Conservation (phyloP, 2,888 invertebrate genomes). For the Drosophila ezoana region DNA sequence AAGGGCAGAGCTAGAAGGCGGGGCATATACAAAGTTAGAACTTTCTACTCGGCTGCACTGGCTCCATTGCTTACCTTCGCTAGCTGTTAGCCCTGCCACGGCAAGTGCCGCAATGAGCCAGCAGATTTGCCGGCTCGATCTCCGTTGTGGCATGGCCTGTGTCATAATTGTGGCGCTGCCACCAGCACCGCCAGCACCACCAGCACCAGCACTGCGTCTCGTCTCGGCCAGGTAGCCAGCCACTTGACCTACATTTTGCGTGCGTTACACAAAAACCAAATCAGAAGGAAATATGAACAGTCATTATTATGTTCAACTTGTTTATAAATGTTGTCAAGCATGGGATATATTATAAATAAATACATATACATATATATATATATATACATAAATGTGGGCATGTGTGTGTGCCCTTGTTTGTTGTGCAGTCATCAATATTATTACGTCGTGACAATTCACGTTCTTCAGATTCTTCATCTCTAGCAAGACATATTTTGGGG, state of each 20-base stretch:
- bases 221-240: conserved; percentile 25
- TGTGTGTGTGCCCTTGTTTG: conserved; percentile 7
- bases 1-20: conserved; percentile 79
- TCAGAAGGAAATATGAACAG: conserved; percentile 31
- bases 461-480: conserved; percentile 8
- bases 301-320: conserved; percentile 70
- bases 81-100: conserved; percentile 42
- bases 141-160: conserved; percentile 55
- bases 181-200: conserved; percentile 9
- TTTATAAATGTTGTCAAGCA: conserved; percentile 27
- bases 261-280: conserved; percentile 36
- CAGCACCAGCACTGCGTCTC: conserved; percentile 9
- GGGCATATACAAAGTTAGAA: not conserved
- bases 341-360: conserved; percentile 1
- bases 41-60: not conserved
- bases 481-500: not conserved
- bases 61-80: conserved; percentile 60
- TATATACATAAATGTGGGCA: not conserved
- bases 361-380: not conserved
- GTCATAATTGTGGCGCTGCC: conserved; percentile 63
- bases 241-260: conserved; percentile 71
- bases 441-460: conserved; percentile 1
- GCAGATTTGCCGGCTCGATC: conserved; percentile 56
- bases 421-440: conserved; percentile 24
- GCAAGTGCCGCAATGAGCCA: conserved; percentile 67